These are phyloP conservation scores for Barnardius zonarius DNA, from an alignment of 2,113 vertebrate genomes.

Conservation along the genomic window DNA sequence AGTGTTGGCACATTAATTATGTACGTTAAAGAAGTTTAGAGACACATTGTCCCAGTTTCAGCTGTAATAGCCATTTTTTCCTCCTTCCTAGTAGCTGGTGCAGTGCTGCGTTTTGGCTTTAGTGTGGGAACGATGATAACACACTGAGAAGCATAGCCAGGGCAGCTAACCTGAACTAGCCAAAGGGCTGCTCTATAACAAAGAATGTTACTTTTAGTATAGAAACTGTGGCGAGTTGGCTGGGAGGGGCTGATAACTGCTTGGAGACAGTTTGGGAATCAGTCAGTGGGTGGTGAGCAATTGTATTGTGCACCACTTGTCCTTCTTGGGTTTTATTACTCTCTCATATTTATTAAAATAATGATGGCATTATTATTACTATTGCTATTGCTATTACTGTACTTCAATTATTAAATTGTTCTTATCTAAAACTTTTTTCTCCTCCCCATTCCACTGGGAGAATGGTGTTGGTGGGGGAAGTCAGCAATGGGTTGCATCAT, in stretches of 20 bases:
- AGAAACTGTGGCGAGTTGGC: not conserved
- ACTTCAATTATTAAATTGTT: not conserved
- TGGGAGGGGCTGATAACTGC: not conserved
- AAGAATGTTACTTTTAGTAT: not conserved
- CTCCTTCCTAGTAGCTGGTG: not conserved
- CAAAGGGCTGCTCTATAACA: not conserved
- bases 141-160: not conserved
- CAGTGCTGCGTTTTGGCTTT: not conserved
- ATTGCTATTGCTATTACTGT: not conserved
- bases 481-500: not conserved
- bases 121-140: not conserved
- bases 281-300: not conserved
- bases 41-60: not conserved
- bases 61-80: not conserved
- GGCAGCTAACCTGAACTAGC: not conserved
- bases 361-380: not conserved
- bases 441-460: not conserved
- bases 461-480: not conserved
- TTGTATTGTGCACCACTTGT: not conserved
- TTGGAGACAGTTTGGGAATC: not conserved
- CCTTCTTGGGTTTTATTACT: not conserved
- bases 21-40: not conserved
- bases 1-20: not conserved
- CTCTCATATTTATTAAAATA: not conserved
- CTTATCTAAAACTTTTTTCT: not conserved